Evolutionary conservation across 92 coral and sea anemone genomes (phyloP), one percentile per base, ranked within the genome.

Genomic region (Epizoanthus ramosus): DNA sequence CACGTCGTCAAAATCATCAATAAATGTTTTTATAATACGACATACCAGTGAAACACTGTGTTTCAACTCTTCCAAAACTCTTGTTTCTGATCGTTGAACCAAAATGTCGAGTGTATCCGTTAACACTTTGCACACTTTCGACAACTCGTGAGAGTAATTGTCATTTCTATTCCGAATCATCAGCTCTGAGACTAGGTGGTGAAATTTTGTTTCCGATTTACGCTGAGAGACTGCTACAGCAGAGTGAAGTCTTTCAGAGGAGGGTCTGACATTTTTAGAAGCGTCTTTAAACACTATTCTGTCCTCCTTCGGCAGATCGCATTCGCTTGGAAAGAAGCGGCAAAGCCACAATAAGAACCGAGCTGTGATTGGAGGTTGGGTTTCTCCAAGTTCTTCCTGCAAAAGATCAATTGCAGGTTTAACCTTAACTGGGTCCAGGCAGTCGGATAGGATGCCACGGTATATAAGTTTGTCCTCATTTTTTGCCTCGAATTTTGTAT

Each of bases 301-400:
- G 68, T 63, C 70, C 23, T 84, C 70, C 45, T 64, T 85, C 1
- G 50, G 31, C 68, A 73, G 43, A 61, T 71, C 41, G 5, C 24
- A 6, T 47, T 52, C 25, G 25, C 35, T 54, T 3, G 88, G 91
- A 58, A 88, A 88, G 16, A 76, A 70, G 63, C 0, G 58, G 33
- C 56, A 83, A 19, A 88, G 74, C 91, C 88, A 88, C 64, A 88
- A 12, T 6, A 88, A 88, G 71, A 88, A 88, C 43, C 5, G 50
- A 47, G 47, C 47, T 45, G 91, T 67, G 41, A 88, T 67, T 24
- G 81, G 73, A 3, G 80, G 73, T 18, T 21, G 25, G 19, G 88
- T 84, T 23, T 69, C 85, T 3, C 91, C 91, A 16, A 88, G 88
- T 54, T 88, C 91, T 57, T 68, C 35, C 57, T 70, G 88, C n/a